phyloP scores from a whole-genome alignment of 2,797 vertebrate species.

The Luscinia megarhynchos region DNA sequence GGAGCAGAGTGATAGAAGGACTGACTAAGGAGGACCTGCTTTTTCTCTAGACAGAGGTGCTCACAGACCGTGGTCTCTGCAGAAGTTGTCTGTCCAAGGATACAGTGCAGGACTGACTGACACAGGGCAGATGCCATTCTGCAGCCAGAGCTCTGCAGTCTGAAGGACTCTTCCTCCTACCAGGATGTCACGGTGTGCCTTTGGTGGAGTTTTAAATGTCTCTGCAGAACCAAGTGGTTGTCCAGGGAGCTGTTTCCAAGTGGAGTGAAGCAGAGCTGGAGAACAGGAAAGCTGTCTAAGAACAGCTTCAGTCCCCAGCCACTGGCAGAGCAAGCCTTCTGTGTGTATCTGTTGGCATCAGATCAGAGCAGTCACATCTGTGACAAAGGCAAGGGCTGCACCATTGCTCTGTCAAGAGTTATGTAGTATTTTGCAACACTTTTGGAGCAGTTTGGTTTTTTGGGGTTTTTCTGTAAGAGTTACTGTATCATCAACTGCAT shows the following conservation, averaged over 20 bases:
- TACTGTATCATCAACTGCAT: neutral
- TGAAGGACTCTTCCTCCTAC: neutral
- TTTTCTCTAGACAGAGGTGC: neutral
- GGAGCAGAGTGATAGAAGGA: accelerated
- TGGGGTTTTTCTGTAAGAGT: neutral
- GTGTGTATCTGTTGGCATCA: neutral
- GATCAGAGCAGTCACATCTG: neutral
- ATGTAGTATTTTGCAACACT: neutral
- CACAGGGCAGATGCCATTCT: accelerated
- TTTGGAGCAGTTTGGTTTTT: neutral
- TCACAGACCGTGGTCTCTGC: neutral
- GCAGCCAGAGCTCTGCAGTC: neutral
- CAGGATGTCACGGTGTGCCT: accelerated
- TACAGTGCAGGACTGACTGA: neutral
- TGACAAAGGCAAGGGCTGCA: neutral
- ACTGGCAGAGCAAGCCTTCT: neutral
- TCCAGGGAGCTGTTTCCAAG: neutral
- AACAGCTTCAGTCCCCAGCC: neutral
- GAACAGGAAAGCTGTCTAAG: neutral
- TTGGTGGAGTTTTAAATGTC: neutral
- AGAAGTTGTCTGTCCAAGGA: neutral
- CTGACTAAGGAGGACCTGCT: neutral
- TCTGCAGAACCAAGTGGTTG: neutral
- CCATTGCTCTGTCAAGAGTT: neutral
- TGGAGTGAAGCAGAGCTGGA: neutral